Evolutionary conservation across 2,888 invertebrate species (phyloP), one percentile per base, ranked within the genome.

Genomic region (Teinopalpus imperialis): DNA sequence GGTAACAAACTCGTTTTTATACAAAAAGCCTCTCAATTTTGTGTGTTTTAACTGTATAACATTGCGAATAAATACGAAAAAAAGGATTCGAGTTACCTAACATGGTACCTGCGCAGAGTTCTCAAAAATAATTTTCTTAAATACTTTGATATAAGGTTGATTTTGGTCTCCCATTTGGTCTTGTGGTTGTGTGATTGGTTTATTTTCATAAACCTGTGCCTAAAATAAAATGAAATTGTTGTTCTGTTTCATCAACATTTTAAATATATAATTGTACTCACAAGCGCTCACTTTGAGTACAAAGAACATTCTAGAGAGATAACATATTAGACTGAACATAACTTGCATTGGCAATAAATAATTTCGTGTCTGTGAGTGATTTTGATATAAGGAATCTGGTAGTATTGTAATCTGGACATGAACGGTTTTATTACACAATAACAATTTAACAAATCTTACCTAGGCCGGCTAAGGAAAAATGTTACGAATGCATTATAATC

Each of bases 161-260:
- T 48, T 69, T 74, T 77, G 74, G 77, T 76, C 79, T 75, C 66
- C 57, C 58, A 62, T 69, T 78, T 78, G 77, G 75, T 81, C 74
- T 62, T 59, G 54, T 56, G 61, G 60, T 80, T 80, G 78, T 81
- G 75, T 80, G 73, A 67, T 51, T 65, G 61, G 16, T 55, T 70
- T 69, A 59, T 50, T 42, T 49, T 20, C 40, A 48, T 54, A 50
- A 5, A 8, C 27, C 7, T 27, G 27, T 6, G 10, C 6, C 4
- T 9, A 5, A 27, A 7, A n/a, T n/a, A n/a, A n/a, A n/a, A n/a
- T n/a, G n/a, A n/a, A n/a, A n/a, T n/a, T n/a, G n/a, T n/a, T n/a
- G n/a, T n/a, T n/a, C n/a, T n/a, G n/a, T n/a, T n/a, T n/a, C n/a
- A n/a, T n/a, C n/a, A n/a, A n/a, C n/a, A n/a, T n/a, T n/a, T n/a